Conservation (phyloP, 2,113 vertebrate species). For the Mesembrinibis cayennensis region DNA sequence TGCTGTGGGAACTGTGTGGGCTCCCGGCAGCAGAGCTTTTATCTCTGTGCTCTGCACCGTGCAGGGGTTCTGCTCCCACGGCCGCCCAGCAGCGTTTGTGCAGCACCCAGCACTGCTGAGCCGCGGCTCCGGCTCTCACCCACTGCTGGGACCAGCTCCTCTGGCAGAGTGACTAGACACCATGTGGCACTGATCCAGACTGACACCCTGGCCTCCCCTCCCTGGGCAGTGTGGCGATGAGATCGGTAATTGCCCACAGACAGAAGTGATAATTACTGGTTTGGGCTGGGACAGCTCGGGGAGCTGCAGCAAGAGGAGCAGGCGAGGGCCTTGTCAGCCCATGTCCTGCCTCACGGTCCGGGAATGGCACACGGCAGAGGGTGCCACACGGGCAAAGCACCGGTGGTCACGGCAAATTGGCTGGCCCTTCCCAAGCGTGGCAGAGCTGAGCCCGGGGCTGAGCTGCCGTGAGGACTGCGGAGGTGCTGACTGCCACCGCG, state of each 20-base stretch:
- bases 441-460: background rate
- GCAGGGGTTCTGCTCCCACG: background rate
- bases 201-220: background rate
- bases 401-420: background rate
- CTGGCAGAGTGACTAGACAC: background rate
- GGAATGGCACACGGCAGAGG: background rate
- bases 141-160: background rate
- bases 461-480: rapidly evolving
- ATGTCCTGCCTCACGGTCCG: background rate
- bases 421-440: rapidly evolving
- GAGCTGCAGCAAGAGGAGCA: background rate
- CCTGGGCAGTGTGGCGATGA: rapidly evolving
- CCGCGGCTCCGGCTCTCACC: background rate
- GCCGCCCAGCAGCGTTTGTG: background rate
- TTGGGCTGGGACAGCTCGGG: background rate
- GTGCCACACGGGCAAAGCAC: background rate
- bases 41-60: rapidly evolving
- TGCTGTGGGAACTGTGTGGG: rapidly evolving
- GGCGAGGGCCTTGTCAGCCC: background rate
- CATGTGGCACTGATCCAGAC: rapidly evolving
- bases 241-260: background rate
- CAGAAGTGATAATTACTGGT: background rate
- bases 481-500: rapidly evolving
- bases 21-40: background rate
- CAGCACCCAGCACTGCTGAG: background rate